phyloP scores from a whole-genome alignment of 2,888 invertebrate species.

The Alloscopus bannaensis region DNA sequence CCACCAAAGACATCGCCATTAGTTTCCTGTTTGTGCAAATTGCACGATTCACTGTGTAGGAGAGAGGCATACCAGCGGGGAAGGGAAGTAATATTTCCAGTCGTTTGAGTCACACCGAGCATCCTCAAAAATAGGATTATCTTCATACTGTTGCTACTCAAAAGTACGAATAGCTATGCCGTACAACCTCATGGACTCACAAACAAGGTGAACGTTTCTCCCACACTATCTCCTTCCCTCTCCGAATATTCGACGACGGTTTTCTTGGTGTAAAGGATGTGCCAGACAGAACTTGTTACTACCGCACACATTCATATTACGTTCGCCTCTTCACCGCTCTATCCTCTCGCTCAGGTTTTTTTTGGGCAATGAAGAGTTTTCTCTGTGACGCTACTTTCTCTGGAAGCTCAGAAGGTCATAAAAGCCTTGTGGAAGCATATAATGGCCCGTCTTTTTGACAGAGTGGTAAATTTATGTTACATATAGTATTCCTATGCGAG shows the following conservation, averaged over 20 bases:
- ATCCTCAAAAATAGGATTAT: conserved; percentile 58
- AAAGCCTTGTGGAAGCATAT: conserved; percentile 51
- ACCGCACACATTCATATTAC: not conserved
- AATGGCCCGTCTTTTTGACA: conserved; percentile 62
- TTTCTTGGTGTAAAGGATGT: conserved; percentile 37
- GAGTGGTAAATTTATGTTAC: conserved; percentile 69
- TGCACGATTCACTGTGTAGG: conserved; percentile 40
- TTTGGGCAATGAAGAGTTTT: conserved; percentile 51
- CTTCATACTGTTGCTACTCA: conserved; percentile 20
- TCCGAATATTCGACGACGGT: conserved; percentile 46
- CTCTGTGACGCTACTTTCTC: conserved; percentile 19
- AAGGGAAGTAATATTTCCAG: conserved; percentile 69
- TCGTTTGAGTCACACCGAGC: conserved; percentile 70
- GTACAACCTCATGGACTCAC: conserved; percentile 9
- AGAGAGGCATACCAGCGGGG: conserved; percentile 54
- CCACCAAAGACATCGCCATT: conserved; percentile 63
- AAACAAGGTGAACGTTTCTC: conserved; percentile 50
- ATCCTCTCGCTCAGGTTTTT: not conserved
- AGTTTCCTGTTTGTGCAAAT: conserved; percentile 61
- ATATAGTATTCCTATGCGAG: conserved; percentile 67
- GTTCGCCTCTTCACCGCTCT: conserved; percentile 16
- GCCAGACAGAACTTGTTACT: conserved; percentile 29
- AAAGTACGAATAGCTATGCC: conserved; percentile 24
- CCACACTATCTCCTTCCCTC: conserved; percentile 19
- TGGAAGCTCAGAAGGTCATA: conserved; percentile 56